Percentiles rank a stretch among this genome's conserved stretches.
These are phyloP conservation scores for Xestoiulus laeticollis DNA, from an alignment of 2,888 invertebrate species.

Conservation along the genomic window DNA sequence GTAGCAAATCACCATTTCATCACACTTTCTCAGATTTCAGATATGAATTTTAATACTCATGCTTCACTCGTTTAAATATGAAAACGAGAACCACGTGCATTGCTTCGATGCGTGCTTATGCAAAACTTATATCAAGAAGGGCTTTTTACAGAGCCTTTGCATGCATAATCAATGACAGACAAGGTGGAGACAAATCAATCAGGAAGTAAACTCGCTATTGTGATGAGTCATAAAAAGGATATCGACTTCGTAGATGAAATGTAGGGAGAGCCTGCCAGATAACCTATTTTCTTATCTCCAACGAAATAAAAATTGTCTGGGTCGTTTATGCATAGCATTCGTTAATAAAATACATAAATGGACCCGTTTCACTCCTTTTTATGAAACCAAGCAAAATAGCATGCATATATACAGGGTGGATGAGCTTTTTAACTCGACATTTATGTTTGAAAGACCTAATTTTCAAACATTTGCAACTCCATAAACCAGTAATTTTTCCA, in stretches of 20 bases:
- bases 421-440: not conserved
- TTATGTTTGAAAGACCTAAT: not conserved
- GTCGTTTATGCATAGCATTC: not conserved
- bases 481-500: too few species aligned
- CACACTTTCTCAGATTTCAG: not conserved
- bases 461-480: not conserved
- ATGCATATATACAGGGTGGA: not conserved
- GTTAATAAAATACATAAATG: not conserved
- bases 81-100: not conserved
- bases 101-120: not conserved
- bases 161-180: slow-evolving; percentile 15
- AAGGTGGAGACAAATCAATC: slow-evolving; percentile 29
- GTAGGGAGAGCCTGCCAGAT: not conserved
- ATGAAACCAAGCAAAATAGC: not conserved
- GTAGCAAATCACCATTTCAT: slow-evolving; percentile 26
- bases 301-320: slow-evolving; percentile 16
- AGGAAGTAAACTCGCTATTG: slow-evolving; percentile 6
- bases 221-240: slow-evolving; percentile 7
- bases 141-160: not conserved
- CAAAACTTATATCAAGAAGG: not conserved
- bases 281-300: slow-evolving; percentile 23
- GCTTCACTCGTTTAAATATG: not conserved
- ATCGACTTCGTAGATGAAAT: not conserved
- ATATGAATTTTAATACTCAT: not conserved
- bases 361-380: not conserved